Evolutionary conservation across 1,140 invertebrate genomes (phyloP), one percentile per base, ranked within the genome.

Genomic region (Bradysia coprophila): DNA sequence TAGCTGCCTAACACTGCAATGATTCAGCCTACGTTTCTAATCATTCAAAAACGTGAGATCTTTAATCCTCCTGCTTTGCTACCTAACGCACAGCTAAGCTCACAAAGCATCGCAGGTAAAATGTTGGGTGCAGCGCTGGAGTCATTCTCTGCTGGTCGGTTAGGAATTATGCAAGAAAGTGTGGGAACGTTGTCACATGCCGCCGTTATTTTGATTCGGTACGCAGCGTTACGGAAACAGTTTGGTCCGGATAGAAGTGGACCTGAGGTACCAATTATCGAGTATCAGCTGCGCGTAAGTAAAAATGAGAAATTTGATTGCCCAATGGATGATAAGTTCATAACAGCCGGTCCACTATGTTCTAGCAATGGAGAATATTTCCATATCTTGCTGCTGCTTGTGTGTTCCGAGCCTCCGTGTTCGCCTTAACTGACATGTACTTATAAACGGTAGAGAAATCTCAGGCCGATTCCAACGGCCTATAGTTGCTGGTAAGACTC

Each of bases 351-450:
- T 46, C 41, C 42, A 34, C 1, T 4, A 41, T 46, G 46, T 61
- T 66, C n/a, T n/a, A 87, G 86, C 89, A 95, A 87, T 89, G 86
- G 71, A 71, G 93, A 40, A 62, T 97, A 2, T 74, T 97, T 51
- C 91, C 91, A 2, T 81, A 84, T 57, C 59, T 97, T 38, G 83
- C 90, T n/a, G 75, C 78, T 8, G 71, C 75, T 0, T 89, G 83
- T 52, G 76, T 80, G 8, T 57, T 89, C 46, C 76, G 78, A 51
- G 66, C 84, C 46, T 90, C 83, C 50, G 70, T 77, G 2, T 57
- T 60, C 28, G 64, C 61, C 33, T 69, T 71, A 48, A 63, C 64
- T 8, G 56, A 56, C 21, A 55, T 62, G 1, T 75, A 75, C 49
- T 59, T 73, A 21, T 57, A 63, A 28, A 68, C 69, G 33, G 66